Percentiles rank a stretch among this genome's conserved stretches.
Conservation (phyloP, 2,113 vertebrate genomes). For the Poecile atricapillus region DNA sequence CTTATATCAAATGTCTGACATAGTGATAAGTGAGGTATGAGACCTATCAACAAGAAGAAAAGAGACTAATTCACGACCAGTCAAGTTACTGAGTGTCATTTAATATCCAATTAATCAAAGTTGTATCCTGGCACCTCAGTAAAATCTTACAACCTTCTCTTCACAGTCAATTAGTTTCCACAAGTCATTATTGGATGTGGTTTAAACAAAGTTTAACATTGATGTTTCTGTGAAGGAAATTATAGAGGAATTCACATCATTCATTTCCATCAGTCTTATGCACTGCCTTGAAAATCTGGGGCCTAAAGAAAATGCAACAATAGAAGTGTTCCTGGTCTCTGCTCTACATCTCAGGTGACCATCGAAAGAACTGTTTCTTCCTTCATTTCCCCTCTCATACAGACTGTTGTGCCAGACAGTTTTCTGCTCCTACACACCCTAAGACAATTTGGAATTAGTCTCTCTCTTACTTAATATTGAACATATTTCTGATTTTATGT, state of each 20-base stretch:
- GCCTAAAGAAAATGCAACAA: background rate
- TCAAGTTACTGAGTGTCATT: constrained; percentile 46
- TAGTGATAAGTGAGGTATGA: constrained; percentile 58
- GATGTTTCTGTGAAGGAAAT: background rate
- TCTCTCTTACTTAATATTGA: background rate
- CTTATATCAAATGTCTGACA: constrained; percentile 16
- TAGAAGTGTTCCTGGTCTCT: background rate
- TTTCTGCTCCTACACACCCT: background rate
- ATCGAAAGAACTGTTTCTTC: background rate
- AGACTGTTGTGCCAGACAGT: background rate
- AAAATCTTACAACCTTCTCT: constrained; percentile 35
- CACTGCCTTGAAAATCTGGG: background rate
- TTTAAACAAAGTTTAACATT: constrained; percentile 31
- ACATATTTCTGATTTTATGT: background rate
- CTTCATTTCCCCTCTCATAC: background rate
- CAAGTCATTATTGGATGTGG: constrained; percentile 7
- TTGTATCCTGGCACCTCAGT: constrained; percentile 11
- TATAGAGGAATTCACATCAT: background rate
- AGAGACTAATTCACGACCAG: constrained; percentile 51
- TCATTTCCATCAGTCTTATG: background rate
- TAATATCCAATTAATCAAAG: constrained; percentile 64
- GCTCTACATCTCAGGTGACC: background rate
- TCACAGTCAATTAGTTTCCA: constrained; percentile 26
- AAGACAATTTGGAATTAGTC: background rate
- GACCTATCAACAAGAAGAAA: constrained; percentile 49